phyloP scores from a whole-genome alignment of 2,113 vertebrate genomes.

The Riparia riparia region DNA sequence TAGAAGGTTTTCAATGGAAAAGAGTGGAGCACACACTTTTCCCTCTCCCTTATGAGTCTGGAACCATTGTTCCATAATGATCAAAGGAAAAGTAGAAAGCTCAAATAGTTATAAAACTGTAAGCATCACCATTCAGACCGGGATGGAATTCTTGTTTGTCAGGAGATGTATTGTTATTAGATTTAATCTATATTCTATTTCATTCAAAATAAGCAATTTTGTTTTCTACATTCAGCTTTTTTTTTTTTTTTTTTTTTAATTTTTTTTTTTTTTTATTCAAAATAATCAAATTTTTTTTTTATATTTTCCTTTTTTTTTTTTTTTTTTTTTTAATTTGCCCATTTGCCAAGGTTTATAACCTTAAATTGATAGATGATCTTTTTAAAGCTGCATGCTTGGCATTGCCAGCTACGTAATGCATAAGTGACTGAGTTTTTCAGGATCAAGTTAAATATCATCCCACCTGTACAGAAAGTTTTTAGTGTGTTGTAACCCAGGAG shows the following conservation, averaged over 20 bases:
- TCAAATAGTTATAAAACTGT: neutral
- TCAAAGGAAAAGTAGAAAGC: neutral
- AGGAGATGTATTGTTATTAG: neutral
- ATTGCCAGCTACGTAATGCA: neutral
- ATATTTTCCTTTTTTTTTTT: no score
- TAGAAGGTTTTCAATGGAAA: conserved; percentile 3
- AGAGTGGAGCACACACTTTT: neutral
- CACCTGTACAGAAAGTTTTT: neutral
- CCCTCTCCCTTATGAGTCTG: neutral
- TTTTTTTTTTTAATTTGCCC: neutral
- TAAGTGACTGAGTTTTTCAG: neutral
- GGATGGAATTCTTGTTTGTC: neutral
- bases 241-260: neutral
- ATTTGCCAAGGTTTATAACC: neutral
- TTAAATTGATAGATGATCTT: neutral
- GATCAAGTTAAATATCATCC: neutral
- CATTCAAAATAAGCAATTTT: neutral
- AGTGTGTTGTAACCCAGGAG: neutral
- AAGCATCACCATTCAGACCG: neutral
- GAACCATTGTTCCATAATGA: neutral
- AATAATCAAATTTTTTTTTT: neutral
- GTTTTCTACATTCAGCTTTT: neutral
- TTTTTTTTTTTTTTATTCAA: neutral
- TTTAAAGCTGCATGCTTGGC: neutral
- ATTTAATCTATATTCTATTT: neutral